Evolutionary conservation across 2,113 vertebrate species (phyloP), one percentile per base, ranked within the genome.

Genomic region (Galbula dea): DNA sequence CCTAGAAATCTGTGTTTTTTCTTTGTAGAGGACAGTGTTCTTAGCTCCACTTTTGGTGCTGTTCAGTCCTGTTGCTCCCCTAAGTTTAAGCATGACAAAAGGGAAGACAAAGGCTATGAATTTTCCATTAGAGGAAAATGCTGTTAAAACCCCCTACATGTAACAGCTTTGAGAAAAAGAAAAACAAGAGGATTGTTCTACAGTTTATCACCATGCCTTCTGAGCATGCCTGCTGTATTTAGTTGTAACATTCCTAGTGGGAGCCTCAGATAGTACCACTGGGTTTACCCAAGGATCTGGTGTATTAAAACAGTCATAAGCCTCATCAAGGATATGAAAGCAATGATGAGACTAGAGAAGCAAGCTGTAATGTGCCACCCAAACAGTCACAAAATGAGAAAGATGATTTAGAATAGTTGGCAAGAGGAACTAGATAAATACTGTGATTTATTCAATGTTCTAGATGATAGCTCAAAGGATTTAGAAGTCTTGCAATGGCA

Each of bases 341-440:
- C 43, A 88, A 55, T 92, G 89, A 93, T 77, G 82, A 96, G 59
- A 69, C 84, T 80, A 43, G 69, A 90, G 71, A 80, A 86, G 27
- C 89, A 89, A 95, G 87, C 91, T 96, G 94, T 91, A 89, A 88
- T 88, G 79, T 77, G 51, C 68, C 74, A 87, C 74, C 82, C 83
- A 74, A 94, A 65, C 67, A 86, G 39, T 48, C 43, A 54, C 85
- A 89, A 89, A 83, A 91, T 36, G 49, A 80, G 61, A 84, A 78
- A 69, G 69, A 96, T 82, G 43, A 89, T 96, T 90, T 92, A 89
- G 59, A 89, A 46, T 18, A 74, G 43, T 37, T 62, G 63, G 74
- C 52, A 92, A 76, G 37, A 2, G 6, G 58, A 95, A 82, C 34
- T 22, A 62, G 52, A 76, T 79, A 96, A 93, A 89, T 26, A 49